A percentile compares a stretch with the other conserved stretches of the same genome.
Conservation (phyloP, 2,797 vertebrate genomes). For the Esox masquinongy region DNA sequence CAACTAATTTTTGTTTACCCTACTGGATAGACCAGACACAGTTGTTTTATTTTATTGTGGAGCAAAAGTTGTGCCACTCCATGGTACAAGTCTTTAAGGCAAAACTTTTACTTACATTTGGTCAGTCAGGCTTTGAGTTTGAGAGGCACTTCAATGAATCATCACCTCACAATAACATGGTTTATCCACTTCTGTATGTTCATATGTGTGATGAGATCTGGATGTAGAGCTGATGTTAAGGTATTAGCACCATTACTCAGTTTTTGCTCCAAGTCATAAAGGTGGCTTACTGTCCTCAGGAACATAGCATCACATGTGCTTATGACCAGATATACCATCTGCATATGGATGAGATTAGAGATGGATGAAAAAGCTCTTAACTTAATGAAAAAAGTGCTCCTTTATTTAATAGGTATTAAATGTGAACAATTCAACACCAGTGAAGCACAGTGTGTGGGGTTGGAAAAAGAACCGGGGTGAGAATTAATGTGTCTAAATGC, state of each 20-base stretch:
- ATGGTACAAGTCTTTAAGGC: not conserved
- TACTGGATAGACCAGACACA: not conserved
- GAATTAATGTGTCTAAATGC: not conserved
- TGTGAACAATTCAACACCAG: not conserved
- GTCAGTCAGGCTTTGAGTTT: not conserved
- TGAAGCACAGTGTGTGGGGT: not conserved
- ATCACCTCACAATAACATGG: not conserved
- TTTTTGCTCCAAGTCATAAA: not conserved
- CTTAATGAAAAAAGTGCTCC: constrained; percentile 1
- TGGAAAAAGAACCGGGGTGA: not conserved
- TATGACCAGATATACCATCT: constrained; percentile 10
- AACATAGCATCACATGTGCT: constrained; percentile 13
- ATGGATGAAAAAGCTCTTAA: not conserved
- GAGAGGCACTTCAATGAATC: not conserved
- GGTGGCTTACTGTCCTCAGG: constrained; percentile 3
- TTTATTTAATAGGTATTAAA: not conserved
- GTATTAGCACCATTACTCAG: constrained; percentile 14
- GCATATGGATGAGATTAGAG: constrained; percentile 9
- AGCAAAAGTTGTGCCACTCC: not conserved
- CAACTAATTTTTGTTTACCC: no score
- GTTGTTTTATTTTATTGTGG: not conserved
- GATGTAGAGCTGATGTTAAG: constrained; percentile 14
- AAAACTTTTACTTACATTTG: not conserved
- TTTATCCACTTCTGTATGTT: constrained; percentile 3
- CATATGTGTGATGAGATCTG: constrained; percentile 12